Conservation (phyloP, 2,113 vertebrate species). For the Hemibagrus wyckioides region DNA sequence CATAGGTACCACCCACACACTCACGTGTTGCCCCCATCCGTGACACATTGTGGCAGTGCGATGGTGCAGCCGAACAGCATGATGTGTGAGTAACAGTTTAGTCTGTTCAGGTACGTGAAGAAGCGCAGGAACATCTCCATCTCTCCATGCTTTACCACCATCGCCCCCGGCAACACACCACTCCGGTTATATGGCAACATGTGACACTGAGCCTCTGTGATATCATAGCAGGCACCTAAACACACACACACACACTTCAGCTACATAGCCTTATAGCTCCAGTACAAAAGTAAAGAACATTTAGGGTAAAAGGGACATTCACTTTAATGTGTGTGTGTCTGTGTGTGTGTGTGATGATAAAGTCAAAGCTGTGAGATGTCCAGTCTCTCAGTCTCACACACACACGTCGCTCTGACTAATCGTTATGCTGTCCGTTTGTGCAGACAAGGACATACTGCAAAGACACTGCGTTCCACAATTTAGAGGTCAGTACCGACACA, state of each 20-base stretch:
- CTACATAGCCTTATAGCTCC: background rate
- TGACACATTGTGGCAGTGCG: constrained; percentile 87
- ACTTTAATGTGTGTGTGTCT: constrained; percentile 12
- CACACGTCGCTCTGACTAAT: constrained; percentile 50
- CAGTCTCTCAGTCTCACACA: background rate
- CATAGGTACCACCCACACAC: constrained; percentile 24
- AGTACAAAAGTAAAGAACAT: background rate
- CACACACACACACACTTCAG: constrained; percentile 10
- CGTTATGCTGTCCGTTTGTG: constrained; percentile 49
- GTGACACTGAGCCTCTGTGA: constrained; percentile 37
- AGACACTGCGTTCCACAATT: constrained; percentile 20
- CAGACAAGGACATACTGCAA: constrained; percentile 45
- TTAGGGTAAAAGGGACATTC: background rate
- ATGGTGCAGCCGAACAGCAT: constrained; percentile 95
- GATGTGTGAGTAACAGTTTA: constrained; percentile 93
- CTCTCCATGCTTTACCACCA: constrained; percentile 81
- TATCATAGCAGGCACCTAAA: constrained; percentile 48
- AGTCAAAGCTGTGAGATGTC: background rate
- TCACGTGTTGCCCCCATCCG: constrained; percentile 58
- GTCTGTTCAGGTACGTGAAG: constrained; percentile 89
- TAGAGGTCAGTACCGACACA: constrained; percentile 44
- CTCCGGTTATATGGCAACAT: constrained; percentile 51
- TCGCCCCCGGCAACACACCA: constrained; percentile 35
- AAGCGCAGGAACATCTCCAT: constrained; percentile 95
- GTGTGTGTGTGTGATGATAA: background rate